Evolutionary conservation across 2,113 vertebrate genomes (phyloP).

Genomic region (Xenotilapia leptura): DNA sequence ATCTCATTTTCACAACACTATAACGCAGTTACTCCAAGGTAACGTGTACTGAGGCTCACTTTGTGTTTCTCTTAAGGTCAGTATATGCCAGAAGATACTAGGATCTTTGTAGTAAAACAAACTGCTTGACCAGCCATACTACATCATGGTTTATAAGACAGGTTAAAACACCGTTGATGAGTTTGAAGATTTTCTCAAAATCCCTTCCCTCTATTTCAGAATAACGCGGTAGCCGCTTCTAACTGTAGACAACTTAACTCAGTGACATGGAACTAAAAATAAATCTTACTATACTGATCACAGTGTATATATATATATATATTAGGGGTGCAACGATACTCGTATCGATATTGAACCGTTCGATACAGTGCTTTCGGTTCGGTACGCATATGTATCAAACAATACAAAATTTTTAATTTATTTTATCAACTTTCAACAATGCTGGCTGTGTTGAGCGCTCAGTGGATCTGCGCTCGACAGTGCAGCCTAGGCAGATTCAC

Average conservation of each 20-base stretch:
- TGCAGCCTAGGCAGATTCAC: no score
- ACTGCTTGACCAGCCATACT: background rate
- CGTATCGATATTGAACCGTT: no score
- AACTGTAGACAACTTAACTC: background rate
- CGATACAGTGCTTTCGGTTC: no score
- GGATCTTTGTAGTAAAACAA: background rate
- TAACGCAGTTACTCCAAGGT: background rate
- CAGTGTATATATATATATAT: background rate
- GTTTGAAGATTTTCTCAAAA: no score
- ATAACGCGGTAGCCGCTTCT: fast-evolving
- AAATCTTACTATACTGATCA: background rate
- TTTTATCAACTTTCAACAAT: no score
- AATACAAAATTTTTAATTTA: fast-evolving
- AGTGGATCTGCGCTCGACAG: no score
- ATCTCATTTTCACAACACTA: background rate
- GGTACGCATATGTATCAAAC: no score
- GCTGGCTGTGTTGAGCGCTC: no score
- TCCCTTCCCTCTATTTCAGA: background rate
- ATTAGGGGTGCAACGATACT: no score
- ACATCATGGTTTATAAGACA: background rate
- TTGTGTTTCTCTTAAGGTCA: background rate
- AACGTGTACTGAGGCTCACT: background rate
- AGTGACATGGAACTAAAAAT: background rate
- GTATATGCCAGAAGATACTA: background rate
- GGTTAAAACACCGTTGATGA: background rate